Evolutionary conservation across 2,113 vertebrate genomes (phyloP).

Genomic region (Oncorhynchus gorbuscha): DNA sequence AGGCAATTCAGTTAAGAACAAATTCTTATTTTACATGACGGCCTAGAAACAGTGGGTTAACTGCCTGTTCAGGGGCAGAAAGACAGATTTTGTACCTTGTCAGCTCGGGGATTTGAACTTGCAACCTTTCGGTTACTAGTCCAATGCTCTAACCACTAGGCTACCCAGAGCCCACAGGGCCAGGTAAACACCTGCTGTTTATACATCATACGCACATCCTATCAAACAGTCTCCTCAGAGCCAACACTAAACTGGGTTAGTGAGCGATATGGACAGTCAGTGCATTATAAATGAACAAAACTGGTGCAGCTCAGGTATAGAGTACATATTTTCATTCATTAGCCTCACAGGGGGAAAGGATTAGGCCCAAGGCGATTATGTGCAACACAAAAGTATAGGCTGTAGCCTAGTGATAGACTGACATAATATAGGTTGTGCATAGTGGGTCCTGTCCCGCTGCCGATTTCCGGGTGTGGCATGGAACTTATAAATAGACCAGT

Average conservation of each 20-base stretch:
- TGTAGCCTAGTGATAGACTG: background rate
- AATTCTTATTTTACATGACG: too few relatives aligned
- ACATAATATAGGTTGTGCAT: background rate
- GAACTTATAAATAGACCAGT: slow-evolving; percentile 17
- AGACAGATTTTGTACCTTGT: too few relatives aligned
- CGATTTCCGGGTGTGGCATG: slow-evolving; percentile 33
- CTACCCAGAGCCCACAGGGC: background rate
- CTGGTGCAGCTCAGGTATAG: background rate
- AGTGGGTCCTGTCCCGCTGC: background rate
- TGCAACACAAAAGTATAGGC: background rate
- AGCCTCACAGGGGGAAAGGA: background rate
- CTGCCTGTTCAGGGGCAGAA: too few relatives aligned
- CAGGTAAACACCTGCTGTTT: background rate
- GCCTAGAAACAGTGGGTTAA: too few relatives aligned
- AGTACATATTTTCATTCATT: background rate
- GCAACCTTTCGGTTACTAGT: too few relatives aligned
- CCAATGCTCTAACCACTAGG: too few relatives aligned
- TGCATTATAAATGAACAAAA: background rate
- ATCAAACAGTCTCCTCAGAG: background rate
- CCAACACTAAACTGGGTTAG: background rate
- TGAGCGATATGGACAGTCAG: background rate
- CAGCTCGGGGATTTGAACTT: too few relatives aligned
- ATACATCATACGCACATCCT: background rate
- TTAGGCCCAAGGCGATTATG: background rate
- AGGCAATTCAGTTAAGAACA: too few relatives aligned